Conservation (phyloP, 1,140 invertebrate species). For the Pomacea maculata region DNA sequence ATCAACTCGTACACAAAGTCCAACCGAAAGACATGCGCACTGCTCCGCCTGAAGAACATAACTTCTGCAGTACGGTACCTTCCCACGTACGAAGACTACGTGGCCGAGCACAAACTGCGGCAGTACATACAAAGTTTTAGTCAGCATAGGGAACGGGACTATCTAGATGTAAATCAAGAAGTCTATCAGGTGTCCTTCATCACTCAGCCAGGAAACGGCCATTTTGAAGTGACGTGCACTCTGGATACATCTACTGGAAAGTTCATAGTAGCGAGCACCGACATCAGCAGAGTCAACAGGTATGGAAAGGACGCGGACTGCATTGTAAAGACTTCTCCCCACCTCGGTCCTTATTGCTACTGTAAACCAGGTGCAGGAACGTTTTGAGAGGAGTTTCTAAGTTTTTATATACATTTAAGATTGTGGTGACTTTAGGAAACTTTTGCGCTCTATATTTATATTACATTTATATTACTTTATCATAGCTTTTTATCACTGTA, state of each 20-base stretch:
- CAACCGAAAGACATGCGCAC: neutral
- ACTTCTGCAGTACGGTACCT: slow-evolving; percentile 5
- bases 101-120: neutral
- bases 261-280: slow-evolving; percentile 75
- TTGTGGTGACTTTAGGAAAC: no score
- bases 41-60: neutral
- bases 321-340: slow-evolving; percentile 66
- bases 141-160: slow-evolving; percentile 62
- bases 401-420: no score
- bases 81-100: neutral
- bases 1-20: slow-evolving; percentile 16
- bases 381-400: no score
- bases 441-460: no score
- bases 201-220: slow-evolving; percentile 77
- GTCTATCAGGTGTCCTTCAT: slow-evolving; percentile 71
- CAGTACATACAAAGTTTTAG: slow-evolving; percentile 69
- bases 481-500: no score
- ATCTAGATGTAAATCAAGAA: slow-evolving; percentile 62
- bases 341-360: slow-evolving; percentile 55
- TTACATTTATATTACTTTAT: no score
- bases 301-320: slow-evolving; percentile 83
- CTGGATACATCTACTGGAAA: slow-evolving; percentile 72
- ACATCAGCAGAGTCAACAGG: slow-evolving; percentile 88
- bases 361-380: slow-evolving; percentile 9
- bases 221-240: slow-evolving; percentile 79